These are phyloP conservation scores for Chrysemys picta DNA, from an alignment of 2,113 vertebrate species.

Conservation along the genomic window DNA sequence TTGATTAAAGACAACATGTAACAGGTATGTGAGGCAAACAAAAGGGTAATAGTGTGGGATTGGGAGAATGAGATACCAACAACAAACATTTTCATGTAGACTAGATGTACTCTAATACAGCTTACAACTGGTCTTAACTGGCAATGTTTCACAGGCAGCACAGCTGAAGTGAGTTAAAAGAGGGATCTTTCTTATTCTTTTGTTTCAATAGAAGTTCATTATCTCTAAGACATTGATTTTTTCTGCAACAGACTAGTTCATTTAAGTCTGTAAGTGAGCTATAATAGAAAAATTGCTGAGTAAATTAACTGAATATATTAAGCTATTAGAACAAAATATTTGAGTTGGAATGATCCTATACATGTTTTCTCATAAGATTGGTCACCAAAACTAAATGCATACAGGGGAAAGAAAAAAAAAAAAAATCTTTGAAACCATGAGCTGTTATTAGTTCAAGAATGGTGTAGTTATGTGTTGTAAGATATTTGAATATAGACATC, in stretches of 20 bases:
- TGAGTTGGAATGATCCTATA: background rate
- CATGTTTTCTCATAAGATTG: background rate
- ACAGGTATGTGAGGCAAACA: background rate
- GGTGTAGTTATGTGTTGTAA: background rate
- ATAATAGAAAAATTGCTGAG: background rate
- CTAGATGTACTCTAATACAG: background rate
- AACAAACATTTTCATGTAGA: background rate
- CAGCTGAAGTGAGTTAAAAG: background rate
- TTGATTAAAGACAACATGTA: background rate
- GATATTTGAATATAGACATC: background rate
- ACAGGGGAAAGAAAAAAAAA: background rate
- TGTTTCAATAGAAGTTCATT: background rate
- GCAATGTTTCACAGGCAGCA: background rate
- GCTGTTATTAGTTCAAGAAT: background rate
- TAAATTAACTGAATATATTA: too few species aligned
- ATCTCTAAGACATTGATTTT: background rate
- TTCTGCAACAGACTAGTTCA: too few species aligned
- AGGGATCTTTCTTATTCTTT: background rate
- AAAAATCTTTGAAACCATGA: background rate
- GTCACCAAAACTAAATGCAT: background rate
- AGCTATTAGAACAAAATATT: background rate
- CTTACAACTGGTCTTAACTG: background rate
- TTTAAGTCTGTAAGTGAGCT: background rate
- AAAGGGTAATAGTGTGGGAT: background rate
- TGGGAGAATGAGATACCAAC: background rate